Evolutionary conservation across 1,140 invertebrate species (phyloP).

Genomic region (Musca domestica): DNA sequence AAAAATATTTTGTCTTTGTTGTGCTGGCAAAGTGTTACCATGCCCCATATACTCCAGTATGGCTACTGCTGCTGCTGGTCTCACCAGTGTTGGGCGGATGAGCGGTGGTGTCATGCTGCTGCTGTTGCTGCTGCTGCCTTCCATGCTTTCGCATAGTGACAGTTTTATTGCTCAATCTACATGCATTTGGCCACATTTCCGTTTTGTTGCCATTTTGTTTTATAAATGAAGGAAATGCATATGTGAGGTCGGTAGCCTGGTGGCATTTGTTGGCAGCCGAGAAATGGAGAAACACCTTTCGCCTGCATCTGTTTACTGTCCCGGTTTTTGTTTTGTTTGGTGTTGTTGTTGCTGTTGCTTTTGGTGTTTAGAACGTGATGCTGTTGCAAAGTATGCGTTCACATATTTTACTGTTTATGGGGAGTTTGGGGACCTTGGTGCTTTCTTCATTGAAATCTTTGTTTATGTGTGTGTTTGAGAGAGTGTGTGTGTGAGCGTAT

Average conservation of each 20-base stretch:
- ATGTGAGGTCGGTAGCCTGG: neutral
- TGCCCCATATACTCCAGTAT: too few species aligned
- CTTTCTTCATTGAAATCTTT: neutral
- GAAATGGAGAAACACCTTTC: too few species aligned
- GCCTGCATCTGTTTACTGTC: neutral
- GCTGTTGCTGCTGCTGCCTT: too few species aligned
- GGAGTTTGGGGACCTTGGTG: neutral
- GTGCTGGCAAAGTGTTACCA: too few species aligned
- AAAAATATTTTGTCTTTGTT: slow-evolving; percentile 4
- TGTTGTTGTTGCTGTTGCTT: neutral
- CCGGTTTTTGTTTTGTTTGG: neutral
- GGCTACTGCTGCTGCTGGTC: too few species aligned
- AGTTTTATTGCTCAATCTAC: slow-evolving; percentile 22
- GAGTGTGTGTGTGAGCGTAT: neutral
- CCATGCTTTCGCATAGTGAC: slow-evolving; percentile 15
- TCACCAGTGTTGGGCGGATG: too few species aligned
- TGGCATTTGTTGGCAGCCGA: neutral
- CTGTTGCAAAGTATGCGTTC: neutral
- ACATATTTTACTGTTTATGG: neutral
- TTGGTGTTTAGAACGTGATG: slow-evolving; percentile 3
- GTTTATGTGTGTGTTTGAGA: neutral
- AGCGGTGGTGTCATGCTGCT: neutral
- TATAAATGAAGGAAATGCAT: neutral
- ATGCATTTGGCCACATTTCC: slow-evolving; percentile 20
- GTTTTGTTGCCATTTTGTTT: slow-evolving; percentile 21